Base-by-base conservation (phyloP, 2,888 invertebrate genomes). In the Drosophila mulleri region DNA sequence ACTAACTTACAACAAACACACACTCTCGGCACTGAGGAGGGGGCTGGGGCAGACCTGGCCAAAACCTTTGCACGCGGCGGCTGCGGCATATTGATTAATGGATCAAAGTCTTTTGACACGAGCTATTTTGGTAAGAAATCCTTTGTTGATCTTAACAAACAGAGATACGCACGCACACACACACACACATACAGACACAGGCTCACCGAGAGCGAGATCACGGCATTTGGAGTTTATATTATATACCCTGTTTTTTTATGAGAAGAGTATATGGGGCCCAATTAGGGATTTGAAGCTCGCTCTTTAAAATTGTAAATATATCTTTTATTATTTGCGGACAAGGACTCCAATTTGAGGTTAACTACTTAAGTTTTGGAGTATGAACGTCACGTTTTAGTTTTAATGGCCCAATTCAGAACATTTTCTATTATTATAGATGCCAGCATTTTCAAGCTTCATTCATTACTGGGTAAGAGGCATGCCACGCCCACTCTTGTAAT, bases 101-200 rank as follows among this genome's bases (percentile, higher is more conserved):
- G 92, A 92, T 92, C 92, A 92, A 92, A 92, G 92, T 89, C 92
- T 92, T 92, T 92, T 92, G 92, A 92, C 92, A 92, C 92, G 92
- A 91, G 92, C 92, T 92, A 91, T 91, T 92, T 92, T 90, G 88
- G 91, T 89, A 88, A 88, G 82, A 87, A 92, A 88, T 91, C 91
- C 90, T 90, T 92, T 92, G 92, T 92, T 91, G 92, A 91, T 91
- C 90, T 91, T 91, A 89, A 88, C 88, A 90, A 84, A 91, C 76
- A 87, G 72, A 72, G 64, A 81, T 37, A 52, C 50, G 47, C 71
- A 80, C 70, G 72, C 67, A 63, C 12, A 45, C 23, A 45, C 69
- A 68, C 65, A 58, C 53, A 7, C 26, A 69, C 47, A 63, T 20
- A 61, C 39, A 37, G 6, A 37, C 4, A 37, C 16, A 37, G 61